Evolutionary conservation across 2,888 invertebrate genomes (phyloP).

Genomic region (Drosophila mulleri): DNA sequence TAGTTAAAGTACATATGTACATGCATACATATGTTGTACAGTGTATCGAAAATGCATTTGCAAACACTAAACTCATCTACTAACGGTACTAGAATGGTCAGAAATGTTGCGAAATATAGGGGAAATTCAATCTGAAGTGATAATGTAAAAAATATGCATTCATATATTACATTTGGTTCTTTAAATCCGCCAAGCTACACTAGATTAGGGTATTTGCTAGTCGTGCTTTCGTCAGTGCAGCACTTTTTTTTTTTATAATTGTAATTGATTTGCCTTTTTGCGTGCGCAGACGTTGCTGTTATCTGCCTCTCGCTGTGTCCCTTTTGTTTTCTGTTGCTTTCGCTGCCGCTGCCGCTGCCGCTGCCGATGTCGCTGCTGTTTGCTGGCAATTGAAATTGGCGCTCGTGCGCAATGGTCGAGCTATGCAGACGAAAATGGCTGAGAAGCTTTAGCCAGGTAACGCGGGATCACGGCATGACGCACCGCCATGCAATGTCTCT

Average conservation of each 20-base stretch:
- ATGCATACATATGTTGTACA: not conserved
- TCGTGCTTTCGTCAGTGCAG: not conserved
- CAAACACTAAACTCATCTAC: not conserved
- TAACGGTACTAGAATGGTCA: not conserved
- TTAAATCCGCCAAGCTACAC: too few relatives aligned
- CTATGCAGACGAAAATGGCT: slow-evolving; percentile 10
- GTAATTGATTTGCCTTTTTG: slow-evolving; percentile 77
- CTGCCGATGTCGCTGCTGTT: slow-evolving; percentile 23
- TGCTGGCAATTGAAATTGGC: slow-evolving; percentile 43
- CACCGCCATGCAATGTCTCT: slow-evolving; percentile 40
- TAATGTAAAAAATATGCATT: too few relatives aligned
- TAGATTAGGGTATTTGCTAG: not conserved
- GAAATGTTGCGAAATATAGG: not conserved
- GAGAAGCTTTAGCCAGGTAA: slow-evolving; percentile 27
- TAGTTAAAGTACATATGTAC: not conserved
- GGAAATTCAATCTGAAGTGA: not conserved
- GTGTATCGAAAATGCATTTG: not conserved
- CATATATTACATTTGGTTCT: too few relatives aligned
- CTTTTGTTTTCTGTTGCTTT: slow-evolving; percentile 20
- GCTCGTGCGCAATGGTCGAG: slow-evolving; percentile 35
- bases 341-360: not conserved
- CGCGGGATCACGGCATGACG: slow-evolving; percentile 37
- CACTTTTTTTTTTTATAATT: slow-evolving; percentile 43
- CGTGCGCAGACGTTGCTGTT: slow-evolving; percentile 35
- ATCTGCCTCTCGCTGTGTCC: slow-evolving; percentile 23